Evolutionary conservation across 2,797 vertebrate species (phyloP).

Genomic region (Sebastes diploproa): DNA sequence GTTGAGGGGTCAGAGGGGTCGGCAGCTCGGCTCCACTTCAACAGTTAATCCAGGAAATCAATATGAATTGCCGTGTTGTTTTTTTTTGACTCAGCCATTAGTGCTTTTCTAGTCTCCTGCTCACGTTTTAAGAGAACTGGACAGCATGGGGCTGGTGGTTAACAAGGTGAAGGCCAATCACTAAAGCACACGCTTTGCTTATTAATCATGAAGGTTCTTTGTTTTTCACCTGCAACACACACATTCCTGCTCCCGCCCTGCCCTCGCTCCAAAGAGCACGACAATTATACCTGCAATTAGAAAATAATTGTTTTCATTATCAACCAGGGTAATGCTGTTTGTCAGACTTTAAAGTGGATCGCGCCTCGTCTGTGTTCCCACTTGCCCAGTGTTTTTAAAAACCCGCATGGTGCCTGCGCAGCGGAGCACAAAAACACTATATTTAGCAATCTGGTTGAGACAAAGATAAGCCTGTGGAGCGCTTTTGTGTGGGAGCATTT

Average conservation of each 20-base stretch:
- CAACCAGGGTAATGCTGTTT: slow-evolving; percentile 51
- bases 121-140: slow-evolving; percentile 23
- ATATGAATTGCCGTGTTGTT: slow-evolving; percentile 15
- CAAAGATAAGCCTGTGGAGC: slow-evolving; percentile 37
- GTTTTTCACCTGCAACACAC: slow-evolving; percentile 7
- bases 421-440: slow-evolving; percentile 29
- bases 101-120: background rate
- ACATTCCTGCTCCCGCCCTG: background rate
- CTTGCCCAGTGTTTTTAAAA: slow-evolving; percentile 27
- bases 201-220: slow-evolving; percentile 38
- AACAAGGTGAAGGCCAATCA: slow-evolving; percentile 43
- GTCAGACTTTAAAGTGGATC: slow-evolving; percentile 33
- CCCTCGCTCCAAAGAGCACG: slow-evolving; percentile 24
- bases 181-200: slow-evolving; percentile 24
- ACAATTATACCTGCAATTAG: slow-evolving; percentile 60
- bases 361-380: slow-evolving; percentile 18
- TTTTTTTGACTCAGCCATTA: slow-evolving; percentile 22
- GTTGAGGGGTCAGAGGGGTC: slow-evolving; percentile 13
- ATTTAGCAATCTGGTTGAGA: slow-evolving; percentile 46
- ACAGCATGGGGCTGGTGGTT: slow-evolving; percentile 16
- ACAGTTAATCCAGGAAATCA: slow-evolving; percentile 29
- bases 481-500: slow-evolving; percentile 44
- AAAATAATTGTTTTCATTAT: slow-evolving; percentile 69
- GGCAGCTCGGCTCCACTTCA: slow-evolving; percentile 5
- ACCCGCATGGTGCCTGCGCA: slow-evolving; percentile 8